phyloP scores from a whole-genome alignment of 23 tunicate species.

The Trididemnum miniatum region DNA sequence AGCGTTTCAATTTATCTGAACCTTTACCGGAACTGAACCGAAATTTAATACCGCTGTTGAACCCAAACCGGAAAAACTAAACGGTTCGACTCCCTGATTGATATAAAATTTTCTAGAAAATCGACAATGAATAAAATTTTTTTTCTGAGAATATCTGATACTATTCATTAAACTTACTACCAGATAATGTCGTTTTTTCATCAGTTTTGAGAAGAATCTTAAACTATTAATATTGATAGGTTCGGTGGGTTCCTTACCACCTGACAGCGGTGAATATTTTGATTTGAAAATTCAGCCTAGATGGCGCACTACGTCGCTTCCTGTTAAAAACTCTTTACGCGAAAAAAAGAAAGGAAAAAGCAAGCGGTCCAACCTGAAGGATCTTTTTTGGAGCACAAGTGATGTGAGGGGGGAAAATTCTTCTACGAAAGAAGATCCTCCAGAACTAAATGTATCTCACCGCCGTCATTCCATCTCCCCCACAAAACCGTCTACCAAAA shows the following conservation, averaged over 20 bases:
- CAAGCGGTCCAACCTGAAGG: not conserved
- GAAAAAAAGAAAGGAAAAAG: constrained; percentile 6
- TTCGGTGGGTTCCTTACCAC: constrained; percentile 16
- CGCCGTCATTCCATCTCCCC: constrained; percentile 2
- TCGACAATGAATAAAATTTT: too few relatives aligned
- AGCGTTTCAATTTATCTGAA: too few relatives aligned
- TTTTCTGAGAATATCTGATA: too few relatives aligned
- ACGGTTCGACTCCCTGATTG: too few relatives aligned
- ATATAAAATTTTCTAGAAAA: too few relatives aligned
- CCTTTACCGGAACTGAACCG: too few relatives aligned
- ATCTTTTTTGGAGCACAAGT: constrained; percentile 1
- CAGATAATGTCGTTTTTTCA: too few relatives aligned
- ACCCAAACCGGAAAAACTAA: too few relatives aligned
- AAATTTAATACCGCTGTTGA: too few relatives aligned
- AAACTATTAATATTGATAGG: not conserved
- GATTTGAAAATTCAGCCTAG: constrained; percentile 2
- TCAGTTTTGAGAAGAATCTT: too few relatives aligned
- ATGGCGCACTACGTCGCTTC: constrained; percentile 38
- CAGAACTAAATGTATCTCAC: not conserved
- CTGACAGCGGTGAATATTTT: not conserved
- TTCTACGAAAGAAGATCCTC: not conserved
- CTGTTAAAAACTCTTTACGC: constrained; percentile 6
- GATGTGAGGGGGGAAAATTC: not conserved
- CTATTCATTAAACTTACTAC: too few relatives aligned
- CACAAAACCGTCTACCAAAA: not conserved